A percentile compares a stretch with the other conserved stretches of the same genome.
Evolutionary conservation across 2,113 vertebrate species (phyloP).

Genomic region (Taxidea taxus): DNA sequence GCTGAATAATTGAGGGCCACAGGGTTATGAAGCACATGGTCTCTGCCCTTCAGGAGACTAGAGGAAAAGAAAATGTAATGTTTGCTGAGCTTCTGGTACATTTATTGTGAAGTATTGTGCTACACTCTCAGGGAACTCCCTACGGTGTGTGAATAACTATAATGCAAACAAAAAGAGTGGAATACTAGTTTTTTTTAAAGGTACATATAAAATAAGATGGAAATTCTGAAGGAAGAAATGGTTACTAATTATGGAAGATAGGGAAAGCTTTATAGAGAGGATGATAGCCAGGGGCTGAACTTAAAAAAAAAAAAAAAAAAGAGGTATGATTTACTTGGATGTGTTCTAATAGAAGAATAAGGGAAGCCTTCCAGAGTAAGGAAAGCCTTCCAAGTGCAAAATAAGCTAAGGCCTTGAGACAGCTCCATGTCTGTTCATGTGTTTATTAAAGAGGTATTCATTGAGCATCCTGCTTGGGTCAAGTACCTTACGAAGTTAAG

Average conservation of each 20-base stretch:
- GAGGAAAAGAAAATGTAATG: neutral
- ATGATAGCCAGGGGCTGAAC: neutral
- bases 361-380: neutral
- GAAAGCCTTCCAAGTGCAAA: slow-evolving; percentile 12
- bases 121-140: neutral
- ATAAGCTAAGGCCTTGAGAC: neutral
- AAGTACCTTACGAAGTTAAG: neutral
- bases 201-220: neutral
- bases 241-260: neutral
- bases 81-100: neutral
- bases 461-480: neutral
- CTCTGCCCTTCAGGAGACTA: neutral
- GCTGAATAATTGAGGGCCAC: neutral
- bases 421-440: neutral
- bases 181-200: neutral
- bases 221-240: neutral
- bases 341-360: neutral
- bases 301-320: neutral
- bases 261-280: neutral
- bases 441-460: neutral
- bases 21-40: neutral
- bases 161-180: neutral
- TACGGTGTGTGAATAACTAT: neutral
- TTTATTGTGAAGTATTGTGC: neutral
- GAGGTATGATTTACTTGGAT: neutral